Conservation (phyloP, 2,888 invertebrate species). For the Tenthredo notha region DNA sequence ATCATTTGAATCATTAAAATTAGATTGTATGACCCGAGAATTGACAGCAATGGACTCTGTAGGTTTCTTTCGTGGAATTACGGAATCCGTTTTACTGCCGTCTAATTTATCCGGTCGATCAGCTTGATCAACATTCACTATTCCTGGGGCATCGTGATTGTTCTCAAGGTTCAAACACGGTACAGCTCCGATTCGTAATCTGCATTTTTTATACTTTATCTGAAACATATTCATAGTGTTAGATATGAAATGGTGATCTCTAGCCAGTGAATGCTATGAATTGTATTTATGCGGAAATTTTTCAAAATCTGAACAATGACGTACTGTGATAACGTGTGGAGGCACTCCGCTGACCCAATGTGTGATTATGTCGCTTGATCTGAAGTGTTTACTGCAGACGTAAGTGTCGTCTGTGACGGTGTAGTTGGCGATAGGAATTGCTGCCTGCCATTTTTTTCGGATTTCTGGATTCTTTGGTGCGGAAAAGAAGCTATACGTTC, state of each 20-base stretch:
- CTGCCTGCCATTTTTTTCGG: constrained; percentile 72
- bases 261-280: not conserved
- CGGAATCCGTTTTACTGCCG: not conserved
- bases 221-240: constrained; percentile 53
- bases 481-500: constrained; percentile 74
- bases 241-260: constrained; percentile 10
- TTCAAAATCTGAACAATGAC: constrained; percentile 54
- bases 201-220: constrained; percentile 74
- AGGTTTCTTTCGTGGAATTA: not conserved
- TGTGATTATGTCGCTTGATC: constrained; percentile 72
- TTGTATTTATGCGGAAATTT: not conserved
- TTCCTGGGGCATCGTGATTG: constrained; percentile 55
- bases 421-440: constrained; percentile 71
- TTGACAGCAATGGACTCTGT: not conserved
- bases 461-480: constrained; percentile 73
- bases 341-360: constrained; percentile 76
- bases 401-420: constrained; percentile 73
- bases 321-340: constrained; percentile 73
- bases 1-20: not conserved
- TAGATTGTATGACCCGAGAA: not conserved
- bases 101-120: constrained; percentile 15
- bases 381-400: constrained; percentile 74
- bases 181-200: constrained; percentile 71
- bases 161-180: constrained; percentile 61
- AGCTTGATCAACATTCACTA: constrained; percentile 58